Conservation (phyloP, 2,797 vertebrate genomes). For the Manis pentadactyla region DNA sequence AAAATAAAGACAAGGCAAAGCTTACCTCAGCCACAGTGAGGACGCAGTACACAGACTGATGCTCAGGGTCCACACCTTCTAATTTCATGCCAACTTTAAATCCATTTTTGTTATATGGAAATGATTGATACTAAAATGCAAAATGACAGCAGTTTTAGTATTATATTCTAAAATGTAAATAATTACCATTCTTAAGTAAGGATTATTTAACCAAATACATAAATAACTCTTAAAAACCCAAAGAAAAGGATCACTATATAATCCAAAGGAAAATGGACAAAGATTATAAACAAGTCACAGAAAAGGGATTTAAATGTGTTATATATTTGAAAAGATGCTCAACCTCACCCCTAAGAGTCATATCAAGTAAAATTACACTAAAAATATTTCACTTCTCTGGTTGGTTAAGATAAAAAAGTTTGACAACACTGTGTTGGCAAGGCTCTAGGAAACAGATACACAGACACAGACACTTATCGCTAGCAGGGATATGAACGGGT, state of each 20-base stretch:
- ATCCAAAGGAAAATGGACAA: not conserved
- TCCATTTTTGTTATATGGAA: conserved; percentile 92
- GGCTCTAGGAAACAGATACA: not conserved
- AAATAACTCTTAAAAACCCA: not conserved
- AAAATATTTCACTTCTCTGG: not conserved
- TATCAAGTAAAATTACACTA: not conserved
- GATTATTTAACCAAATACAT: not conserved
- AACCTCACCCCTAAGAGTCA: not conserved
- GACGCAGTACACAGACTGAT: conserved; percentile 91
- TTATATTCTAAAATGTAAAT: not conserved
- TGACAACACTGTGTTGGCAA: not conserved
- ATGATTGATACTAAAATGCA: conserved; percentile 89
- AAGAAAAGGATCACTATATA: not conserved
- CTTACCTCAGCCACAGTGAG: conserved; percentile 91
- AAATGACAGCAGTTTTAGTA: conserved; percentile 51
- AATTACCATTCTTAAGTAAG: not conserved
- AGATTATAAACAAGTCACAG: not conserved
- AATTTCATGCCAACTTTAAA: conserved; percentile 92
- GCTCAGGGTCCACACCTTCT: conserved; percentile 91
- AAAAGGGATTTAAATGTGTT: not conserved
- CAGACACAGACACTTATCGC: accelerated
- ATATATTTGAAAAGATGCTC: not conserved
- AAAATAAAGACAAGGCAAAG: not conserved
- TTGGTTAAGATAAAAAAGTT: not conserved
- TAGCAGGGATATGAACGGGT: not conserved